Evolutionary conservation across 2,113 vertebrate genomes (phyloP).

Genomic region (Labeo rohita): DNA sequence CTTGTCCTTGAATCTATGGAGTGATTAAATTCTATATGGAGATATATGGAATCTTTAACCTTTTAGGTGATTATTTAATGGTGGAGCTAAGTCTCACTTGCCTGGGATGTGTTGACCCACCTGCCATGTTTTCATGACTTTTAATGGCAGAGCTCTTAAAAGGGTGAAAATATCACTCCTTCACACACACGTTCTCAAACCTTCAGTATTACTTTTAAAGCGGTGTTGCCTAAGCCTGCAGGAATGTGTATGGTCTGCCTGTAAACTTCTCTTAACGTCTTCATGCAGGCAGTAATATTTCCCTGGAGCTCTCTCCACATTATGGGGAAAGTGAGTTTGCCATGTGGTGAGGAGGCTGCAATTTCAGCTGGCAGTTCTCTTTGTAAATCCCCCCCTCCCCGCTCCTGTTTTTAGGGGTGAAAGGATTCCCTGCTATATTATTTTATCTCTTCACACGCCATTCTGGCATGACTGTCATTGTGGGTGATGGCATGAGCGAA

Average conservation of each 20-base stretch:
- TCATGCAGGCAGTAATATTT: slow-evolving; percentile 50
- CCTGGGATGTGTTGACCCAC: slow-evolving; percentile 12
- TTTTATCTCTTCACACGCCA: background rate
- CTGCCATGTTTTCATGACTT: slow-evolving; percentile 17
- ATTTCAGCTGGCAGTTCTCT: slow-evolving; percentile 44
- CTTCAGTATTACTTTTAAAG: slow-evolving; percentile 24
- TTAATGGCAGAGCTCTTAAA: slow-evolving; percentile 12
- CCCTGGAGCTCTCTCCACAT: slow-evolving; percentile 41
- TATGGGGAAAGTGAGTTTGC: slow-evolving; percentile 38
- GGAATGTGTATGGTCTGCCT: slow-evolving; percentile 41
- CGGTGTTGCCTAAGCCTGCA: slow-evolving; percentile 38
- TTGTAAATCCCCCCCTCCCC: background rate
- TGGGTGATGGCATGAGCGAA: slow-evolving; percentile 29
- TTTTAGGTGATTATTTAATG: background rate
- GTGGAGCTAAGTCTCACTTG: slow-evolving; percentile 4
- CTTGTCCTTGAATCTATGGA: background rate
- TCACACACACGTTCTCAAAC: slow-evolving; percentile 3
- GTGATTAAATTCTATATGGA: background rate
- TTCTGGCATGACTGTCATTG: background rate
- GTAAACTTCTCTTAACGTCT: slow-evolving; percentile 48
- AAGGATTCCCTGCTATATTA: slow-evolving; percentile 44
- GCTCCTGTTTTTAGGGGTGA: slow-evolving; percentile 6
- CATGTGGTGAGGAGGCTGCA: slow-evolving; percentile 43
- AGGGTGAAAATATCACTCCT: slow-evolving; percentile 13
- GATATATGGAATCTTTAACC: background rate